Evolutionary conservation across 2,888 invertebrate species (phyloP).

Genomic region (Drosophila paracracens): DNA sequence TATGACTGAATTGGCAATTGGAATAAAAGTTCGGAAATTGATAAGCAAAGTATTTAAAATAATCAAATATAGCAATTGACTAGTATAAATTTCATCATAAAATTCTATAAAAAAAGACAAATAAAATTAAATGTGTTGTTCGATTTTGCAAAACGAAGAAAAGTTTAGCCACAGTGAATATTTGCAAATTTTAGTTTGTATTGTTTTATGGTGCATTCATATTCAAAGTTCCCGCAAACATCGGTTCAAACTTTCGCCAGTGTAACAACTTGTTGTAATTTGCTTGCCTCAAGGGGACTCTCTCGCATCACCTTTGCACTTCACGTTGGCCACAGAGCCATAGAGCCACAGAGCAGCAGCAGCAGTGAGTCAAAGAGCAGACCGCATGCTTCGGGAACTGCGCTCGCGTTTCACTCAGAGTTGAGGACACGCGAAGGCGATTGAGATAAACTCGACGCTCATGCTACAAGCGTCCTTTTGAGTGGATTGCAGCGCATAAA

Average conservation of each 20-base stretch:
- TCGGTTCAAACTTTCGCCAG: constrained; percentile 8
- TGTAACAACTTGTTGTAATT: constrained; percentile 46
- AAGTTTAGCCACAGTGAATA: not conserved
- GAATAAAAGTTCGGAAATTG: not conserved
- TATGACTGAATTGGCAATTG: too few species aligned
- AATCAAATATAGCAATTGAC: not conserved
- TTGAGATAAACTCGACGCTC: constrained; percentile 41
- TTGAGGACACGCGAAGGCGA: constrained; percentile 55
- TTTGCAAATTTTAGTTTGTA: not conserved
- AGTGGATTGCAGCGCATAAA: constrained; percentile 66
- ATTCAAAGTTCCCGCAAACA: not conserved
- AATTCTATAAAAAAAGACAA: not conserved
- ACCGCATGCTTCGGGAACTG: not conserved
- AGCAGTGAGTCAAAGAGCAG: constrained; percentile 22
- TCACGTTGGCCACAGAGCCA: constrained; percentile 1
- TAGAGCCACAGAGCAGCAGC: constrained; percentile 6
- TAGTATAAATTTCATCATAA: not conserved
- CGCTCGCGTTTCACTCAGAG: constrained; percentile 13
- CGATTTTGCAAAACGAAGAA: not conserved
- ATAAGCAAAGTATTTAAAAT: not conserved
- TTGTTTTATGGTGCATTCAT: not conserved
- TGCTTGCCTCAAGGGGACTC: not conserved
- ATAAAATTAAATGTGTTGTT: not conserved
- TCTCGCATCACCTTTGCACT: constrained; percentile 34
- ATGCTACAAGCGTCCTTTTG: constrained; percentile 18